A percentile compares a stretch with the other conserved stretches of the same genome.
phyloP scores from a whole-genome alignment of 2,888 invertebrate species.

The Hydropsyche betteni region DNA sequence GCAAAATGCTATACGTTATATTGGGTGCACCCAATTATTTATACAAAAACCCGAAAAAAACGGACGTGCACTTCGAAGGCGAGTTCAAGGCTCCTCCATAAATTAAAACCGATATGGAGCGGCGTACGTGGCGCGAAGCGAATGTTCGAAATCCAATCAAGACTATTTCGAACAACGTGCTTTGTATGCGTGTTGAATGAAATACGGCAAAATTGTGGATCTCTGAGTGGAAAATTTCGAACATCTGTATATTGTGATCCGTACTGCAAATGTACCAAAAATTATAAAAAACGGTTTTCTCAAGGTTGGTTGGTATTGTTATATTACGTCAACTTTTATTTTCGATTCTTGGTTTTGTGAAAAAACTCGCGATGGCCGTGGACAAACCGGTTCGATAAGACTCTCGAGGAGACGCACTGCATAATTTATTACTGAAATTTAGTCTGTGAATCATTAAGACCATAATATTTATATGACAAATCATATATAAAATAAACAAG shows the following conservation, averaged over 20 bases:
- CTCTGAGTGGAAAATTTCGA: neutral
- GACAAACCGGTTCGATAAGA: constrained; percentile 28
- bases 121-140: neutral
- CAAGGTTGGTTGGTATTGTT: constrained; percentile 31
- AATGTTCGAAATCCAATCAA: neutral
- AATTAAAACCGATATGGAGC: constrained; percentile 9
- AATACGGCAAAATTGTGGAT: no score
- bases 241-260: no score
- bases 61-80: neutral
- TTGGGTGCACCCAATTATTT: neutral
- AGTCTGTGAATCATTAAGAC: constrained; percentile 10
- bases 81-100: constrained; percentile 24
- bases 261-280: no score
- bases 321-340: constrained; percentile 31
- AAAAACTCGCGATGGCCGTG: constrained; percentile 26
- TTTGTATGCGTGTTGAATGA: no score
- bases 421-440: constrained; percentile 20
- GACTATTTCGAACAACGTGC: no score
- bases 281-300: neutral
- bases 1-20: no score
- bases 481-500: no score
- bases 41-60: neutral
- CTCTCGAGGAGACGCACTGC: constrained; percentile 14
- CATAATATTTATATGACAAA: no score
- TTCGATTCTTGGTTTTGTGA: constrained; percentile 15